phyloP scores from a whole-genome alignment of 64 coral and sea anemone species.

The Montipora cactus region DNA sequence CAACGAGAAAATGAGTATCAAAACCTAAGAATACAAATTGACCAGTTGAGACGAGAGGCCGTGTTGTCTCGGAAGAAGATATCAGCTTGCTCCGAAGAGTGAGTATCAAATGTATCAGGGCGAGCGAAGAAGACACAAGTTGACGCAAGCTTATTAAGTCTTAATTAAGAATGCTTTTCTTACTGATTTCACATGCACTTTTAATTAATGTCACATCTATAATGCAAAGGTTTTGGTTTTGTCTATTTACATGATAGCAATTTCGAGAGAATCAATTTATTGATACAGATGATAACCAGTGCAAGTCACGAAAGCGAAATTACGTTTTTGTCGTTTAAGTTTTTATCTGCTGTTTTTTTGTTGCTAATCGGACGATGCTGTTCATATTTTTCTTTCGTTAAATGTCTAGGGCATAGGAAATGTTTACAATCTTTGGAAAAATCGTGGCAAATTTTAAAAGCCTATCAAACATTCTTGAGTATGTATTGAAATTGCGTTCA shows the following conservation, averaged over 20 bases:
- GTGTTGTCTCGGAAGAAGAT: constrained; percentile 25
- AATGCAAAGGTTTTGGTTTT: constrained; percentile 2
- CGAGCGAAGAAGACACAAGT: neutral
- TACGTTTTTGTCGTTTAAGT: neutral
- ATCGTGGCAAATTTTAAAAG: no score
- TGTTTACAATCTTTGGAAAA: no score
- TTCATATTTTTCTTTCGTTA: neutral
- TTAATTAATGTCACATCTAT: neutral
- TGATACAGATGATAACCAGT: neutral
- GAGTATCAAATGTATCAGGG: neutral
- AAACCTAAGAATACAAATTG: constrained; percentile 38
- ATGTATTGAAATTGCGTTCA: no score
- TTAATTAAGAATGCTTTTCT: neutral
- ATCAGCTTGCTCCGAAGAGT: constrained; percentile 41
- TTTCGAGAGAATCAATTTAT: neutral
- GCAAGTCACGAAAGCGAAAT: neutral
- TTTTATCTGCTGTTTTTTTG: neutral
- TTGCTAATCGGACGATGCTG: neutral
- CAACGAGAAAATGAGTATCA: constrained; percentile 45
- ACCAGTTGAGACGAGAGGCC: constrained; percentile 25
- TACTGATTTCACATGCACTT: neutral
- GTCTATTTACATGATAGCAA: neutral
- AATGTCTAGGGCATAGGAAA: no score
- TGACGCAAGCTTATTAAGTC: constrained; percentile 9
- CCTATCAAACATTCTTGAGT: no score